Base-by-base conservation (phyloP, 2,797 vertebrate species). In the Cyclopterus lumpus region DNA sequence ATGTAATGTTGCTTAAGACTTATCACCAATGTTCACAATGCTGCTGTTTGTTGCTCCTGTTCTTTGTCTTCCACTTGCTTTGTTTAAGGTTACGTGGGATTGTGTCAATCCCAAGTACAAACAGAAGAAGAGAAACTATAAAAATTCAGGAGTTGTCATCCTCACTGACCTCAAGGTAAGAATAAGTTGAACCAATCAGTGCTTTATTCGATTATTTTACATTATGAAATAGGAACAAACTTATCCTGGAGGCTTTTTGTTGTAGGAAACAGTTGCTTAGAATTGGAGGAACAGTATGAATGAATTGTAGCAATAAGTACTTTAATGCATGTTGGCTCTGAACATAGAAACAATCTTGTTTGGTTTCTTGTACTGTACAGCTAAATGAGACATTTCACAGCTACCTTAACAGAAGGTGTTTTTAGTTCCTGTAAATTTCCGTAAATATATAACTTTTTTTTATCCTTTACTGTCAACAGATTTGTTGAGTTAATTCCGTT, bases 81-180 rank as follows among this genome's bases (percentile, higher is more conserved):
- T 68, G 63, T 73, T 82, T 32, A 91, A 97, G 97, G 97, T 97
- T 86, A 95, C 95, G 71, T 99, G 98, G 98, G 97, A 99, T 61
- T 99, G 97, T 80, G 80, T 99, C 83, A 99, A 98, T 86, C 94
- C 97, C 75, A 99, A 98, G 87, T 99, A 99, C 94, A 99, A 97
- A 83, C 92, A 96, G 80, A 98, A 96, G 94, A 99, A 97, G 91
- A 96, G 96, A 77, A 96, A 96, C 87, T 98, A 99, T 92, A 98
- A 97, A 92, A 98, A 99, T 85, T 99, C 98, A 0, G 97, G 97
- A 18, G 89, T 97, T 14, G 97, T 99, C 86, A 95, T 97, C 88
- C 94, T 98, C 83, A 93, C 91, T 38, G 96, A 97, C 71, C 93
- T 98, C n/a, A 98, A 98, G 96, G 97, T 99, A 94, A 77, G 85